Conservation (phyloP, 2,888 invertebrate species). For the Fragum sueziense region DNA sequence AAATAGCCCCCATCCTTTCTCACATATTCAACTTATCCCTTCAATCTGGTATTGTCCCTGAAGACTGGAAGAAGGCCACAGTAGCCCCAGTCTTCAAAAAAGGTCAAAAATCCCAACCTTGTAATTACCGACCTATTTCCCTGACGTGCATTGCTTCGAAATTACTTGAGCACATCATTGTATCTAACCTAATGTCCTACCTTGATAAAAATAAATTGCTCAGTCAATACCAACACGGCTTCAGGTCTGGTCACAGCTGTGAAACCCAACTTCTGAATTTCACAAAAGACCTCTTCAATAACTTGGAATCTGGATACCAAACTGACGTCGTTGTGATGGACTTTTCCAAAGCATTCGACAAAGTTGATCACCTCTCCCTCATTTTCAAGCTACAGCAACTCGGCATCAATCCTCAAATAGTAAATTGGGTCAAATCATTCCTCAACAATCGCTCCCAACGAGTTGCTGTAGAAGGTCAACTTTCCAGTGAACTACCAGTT, state of each 20-base stretch:
- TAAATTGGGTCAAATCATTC: too few relatives aligned
- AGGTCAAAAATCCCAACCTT: too few relatives aligned
- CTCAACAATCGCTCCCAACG: too few relatives aligned
- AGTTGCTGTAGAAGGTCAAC: too few relatives aligned
- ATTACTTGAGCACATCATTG: constrained; percentile 16
- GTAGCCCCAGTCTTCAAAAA: too few relatives aligned
- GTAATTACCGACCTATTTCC: constrained; percentile 40
- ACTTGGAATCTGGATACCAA: constrained; percentile 22
- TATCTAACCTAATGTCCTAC: constrained; percentile 16
- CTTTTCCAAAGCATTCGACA: constrained; percentile 35
- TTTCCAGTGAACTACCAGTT: too few relatives aligned
- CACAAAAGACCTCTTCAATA: constrained; percentile 13
- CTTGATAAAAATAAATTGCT: constrained; percentile 8
- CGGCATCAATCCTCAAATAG: too few relatives aligned
- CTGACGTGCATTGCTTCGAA: constrained; percentile 40
- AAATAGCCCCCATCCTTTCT: too few relatives aligned
- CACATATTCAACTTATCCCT: too few relatives aligned
- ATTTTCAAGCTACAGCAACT: too few relatives aligned
- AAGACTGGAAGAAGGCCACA: too few relatives aligned
- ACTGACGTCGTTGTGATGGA: constrained; percentile 34
- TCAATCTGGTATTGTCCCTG: too few relatives aligned
- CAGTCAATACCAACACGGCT: constrained; percentile 15
- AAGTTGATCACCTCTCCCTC: constrained; percentile 26
- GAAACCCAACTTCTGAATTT: constrained; percentile 21
- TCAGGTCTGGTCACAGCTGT: constrained; percentile 11